Conservation (phyloP, 1,140 invertebrate genomes). For the Coenobita brevimanus region DNA sequence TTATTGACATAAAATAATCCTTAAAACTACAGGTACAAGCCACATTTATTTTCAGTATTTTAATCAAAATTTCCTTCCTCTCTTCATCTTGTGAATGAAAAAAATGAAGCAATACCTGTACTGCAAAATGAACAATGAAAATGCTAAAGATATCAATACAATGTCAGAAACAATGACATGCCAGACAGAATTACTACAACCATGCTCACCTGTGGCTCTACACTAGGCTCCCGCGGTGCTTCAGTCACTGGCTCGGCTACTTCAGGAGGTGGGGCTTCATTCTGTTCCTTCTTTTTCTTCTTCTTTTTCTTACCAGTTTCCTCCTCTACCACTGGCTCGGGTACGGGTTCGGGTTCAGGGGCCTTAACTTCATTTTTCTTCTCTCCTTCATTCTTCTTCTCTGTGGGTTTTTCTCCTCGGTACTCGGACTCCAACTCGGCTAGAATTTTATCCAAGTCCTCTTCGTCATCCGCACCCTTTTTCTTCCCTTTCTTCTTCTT, state of each 20-base stretch:
- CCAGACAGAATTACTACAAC: neutral
- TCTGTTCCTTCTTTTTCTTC: conserved; percentile 75
- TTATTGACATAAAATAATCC: too few relatives aligned
- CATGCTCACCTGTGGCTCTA: neutral
- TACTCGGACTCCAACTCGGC: conserved; percentile 75
- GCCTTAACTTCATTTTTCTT: conserved; percentile 74
- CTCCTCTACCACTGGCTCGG: conserved; percentile 77
- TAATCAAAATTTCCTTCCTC: too few relatives aligned
- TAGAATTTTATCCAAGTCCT: conserved; percentile 88
- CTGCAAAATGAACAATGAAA: too few relatives aligned
- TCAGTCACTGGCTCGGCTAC: too few relatives aligned
- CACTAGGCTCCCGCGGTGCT: neutral
- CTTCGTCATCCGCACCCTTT: conserved; percentile 79
- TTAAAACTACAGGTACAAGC: too few relatives aligned
- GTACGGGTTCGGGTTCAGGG: neutral
- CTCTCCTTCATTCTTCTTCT: conserved; percentile 72
- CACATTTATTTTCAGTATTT: too few relatives aligned
- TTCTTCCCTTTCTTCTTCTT: conserved; percentile 76
- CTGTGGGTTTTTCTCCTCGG: conserved; percentile 67
- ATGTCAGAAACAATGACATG: too few relatives aligned
- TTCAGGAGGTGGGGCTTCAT: conserved; percentile 79
- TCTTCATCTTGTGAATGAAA: too few relatives aligned
- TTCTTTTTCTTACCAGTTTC: conserved; percentile 81
- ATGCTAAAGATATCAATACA: too few relatives aligned
- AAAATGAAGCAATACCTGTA: too few relatives aligned